Evolutionary conservation across 1,140 invertebrate genomes (phyloP).

Genomic region (Ceratosolen solmsi): DNA sequence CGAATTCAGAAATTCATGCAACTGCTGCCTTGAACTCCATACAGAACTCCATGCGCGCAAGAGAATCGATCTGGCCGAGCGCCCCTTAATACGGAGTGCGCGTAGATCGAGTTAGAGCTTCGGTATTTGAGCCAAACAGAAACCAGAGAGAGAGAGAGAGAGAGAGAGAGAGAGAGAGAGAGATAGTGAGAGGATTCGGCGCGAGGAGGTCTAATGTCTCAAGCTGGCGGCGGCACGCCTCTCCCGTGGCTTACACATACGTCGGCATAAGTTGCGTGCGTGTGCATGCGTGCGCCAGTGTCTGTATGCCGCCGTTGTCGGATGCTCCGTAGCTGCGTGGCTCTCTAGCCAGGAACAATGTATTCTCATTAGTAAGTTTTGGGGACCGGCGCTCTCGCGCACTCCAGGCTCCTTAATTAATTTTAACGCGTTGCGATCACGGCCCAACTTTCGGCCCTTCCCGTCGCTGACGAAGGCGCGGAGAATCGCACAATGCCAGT

Average conservation of each 20-base stretch:
- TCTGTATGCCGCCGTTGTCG: neutral
- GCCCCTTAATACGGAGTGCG: constrained; percentile 9
- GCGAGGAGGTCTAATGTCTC: constrained; percentile 20
- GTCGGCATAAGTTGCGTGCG: no score
- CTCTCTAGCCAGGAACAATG: constrained; percentile 38
- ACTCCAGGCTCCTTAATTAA: constrained; percentile 52
- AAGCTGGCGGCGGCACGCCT: neutral
- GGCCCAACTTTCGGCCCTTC: constrained; percentile 48
- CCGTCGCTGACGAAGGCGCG: constrained; percentile 12
- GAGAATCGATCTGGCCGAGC: constrained; percentile 34
- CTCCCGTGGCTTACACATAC: no score
- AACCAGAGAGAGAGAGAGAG: neutral
- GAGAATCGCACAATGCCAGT: neutral
- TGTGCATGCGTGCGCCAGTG: no score
- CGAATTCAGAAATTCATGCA: neutral
- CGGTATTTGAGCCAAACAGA: constrained; percentile 22
- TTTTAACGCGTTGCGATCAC: constrained; percentile 51
- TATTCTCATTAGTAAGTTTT: constrained; percentile 54
- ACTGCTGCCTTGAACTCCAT: neutral
- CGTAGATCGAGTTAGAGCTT: constrained; percentile 20
- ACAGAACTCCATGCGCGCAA: neutral
- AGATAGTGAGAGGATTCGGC: neutral
- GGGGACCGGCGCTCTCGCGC: constrained; percentile 17
- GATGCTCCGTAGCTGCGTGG: neutral
- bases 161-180: constrained; percentile 16